phyloP scores from a whole-genome alignment of 2,888 invertebrate species.

The Lymantria monacha region DNA sequence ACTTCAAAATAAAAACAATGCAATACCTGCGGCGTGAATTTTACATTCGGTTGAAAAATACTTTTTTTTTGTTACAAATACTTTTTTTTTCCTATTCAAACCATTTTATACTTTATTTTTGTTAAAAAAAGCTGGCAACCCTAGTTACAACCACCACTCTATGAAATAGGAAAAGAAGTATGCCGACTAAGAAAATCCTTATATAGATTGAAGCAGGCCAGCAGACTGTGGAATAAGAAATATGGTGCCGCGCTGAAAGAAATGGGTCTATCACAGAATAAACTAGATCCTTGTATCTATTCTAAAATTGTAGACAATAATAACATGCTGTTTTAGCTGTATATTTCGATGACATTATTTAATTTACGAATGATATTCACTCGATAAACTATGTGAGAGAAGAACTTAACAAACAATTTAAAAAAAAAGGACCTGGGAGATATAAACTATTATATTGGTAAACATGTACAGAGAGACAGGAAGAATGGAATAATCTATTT shows the following conservation, averaged over 20 bases:
- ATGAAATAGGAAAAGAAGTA: conserved; percentile 1
- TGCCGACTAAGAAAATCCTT: background rate
- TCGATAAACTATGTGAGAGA: conserved; percentile 3
- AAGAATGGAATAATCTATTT: conserved; percentile 2
- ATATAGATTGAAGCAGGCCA: conserved; percentile 11
- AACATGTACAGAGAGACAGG: conserved; percentile 2
- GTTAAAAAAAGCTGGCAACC: too few relatives aligned
- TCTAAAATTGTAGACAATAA: background rate
- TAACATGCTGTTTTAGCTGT: conserved; percentile 4
- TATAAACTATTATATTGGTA: conserved; percentile 2
- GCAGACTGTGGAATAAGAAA: conserved; percentile 8
- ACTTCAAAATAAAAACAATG: too few relatives aligned
- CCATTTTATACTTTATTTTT: too few relatives aligned
- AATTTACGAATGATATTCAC: conserved; percentile 16
- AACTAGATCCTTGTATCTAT: conserved; percentile 1
- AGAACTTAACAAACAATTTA: conserved; percentile 16
- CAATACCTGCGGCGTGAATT: too few relatives aligned
- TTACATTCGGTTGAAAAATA: too few relatives aligned
- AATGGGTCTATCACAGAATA: background rate
- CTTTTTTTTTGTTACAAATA: too few relatives aligned
- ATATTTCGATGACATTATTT: conserved; percentile 4
- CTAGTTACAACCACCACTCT: conserved; percentile 5
- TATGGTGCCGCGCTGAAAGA: background rate
- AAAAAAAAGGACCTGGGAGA: conserved; percentile 21
- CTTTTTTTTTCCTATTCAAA: too few relatives aligned